phyloP scores from a whole-genome alignment of 2,888 invertebrate species.

The Acronicta aceris region DNA sequence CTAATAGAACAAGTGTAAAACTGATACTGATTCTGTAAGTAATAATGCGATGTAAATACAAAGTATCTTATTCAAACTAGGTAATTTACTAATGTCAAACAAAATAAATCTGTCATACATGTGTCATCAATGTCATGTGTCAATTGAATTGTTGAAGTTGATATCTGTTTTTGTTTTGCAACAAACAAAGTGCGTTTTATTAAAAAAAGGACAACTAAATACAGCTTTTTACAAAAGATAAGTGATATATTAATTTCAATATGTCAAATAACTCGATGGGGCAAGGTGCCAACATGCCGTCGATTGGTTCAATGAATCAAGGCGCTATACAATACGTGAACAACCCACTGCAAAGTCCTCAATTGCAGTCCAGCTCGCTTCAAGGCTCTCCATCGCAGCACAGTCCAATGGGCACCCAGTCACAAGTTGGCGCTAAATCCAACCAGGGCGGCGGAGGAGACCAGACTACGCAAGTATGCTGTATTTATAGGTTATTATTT shows the following conservation, averaged over 20 bases:
- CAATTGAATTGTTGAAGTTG: too few species aligned
- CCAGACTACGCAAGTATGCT: constrained; percentile 73
- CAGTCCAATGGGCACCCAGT: constrained; percentile 82
- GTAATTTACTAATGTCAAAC: too few species aligned
- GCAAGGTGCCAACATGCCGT: constrained; percentile 77
- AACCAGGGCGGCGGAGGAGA: constrained; percentile 73
- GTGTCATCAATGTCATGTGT: too few species aligned
- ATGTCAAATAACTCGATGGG: constrained; percentile 74
- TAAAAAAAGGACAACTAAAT: too few species aligned
- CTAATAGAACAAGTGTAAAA: too few species aligned
- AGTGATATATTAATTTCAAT: constrained; percentile 13
- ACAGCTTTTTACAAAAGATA: constrained; percentile 1
- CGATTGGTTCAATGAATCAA: constrained; percentile 76
- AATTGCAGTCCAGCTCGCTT: constrained; percentile 75
- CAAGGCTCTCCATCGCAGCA: constrained; percentile 85
- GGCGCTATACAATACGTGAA: constrained; percentile 80
- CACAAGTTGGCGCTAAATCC: constrained; percentile 72
- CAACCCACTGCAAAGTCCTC: constrained; percentile 81
- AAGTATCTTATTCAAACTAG: too few species aligned
- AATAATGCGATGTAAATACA: too few species aligned
- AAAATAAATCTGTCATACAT: too few species aligned
- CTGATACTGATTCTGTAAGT: too few species aligned
- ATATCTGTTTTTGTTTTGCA: too few species aligned
- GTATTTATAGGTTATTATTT: constrained; percentile 5
- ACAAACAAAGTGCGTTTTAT: too few species aligned